Evolutionary conservation across 2,888 invertebrate species (phyloP).

Genomic region (Nomada fucata): DNA sequence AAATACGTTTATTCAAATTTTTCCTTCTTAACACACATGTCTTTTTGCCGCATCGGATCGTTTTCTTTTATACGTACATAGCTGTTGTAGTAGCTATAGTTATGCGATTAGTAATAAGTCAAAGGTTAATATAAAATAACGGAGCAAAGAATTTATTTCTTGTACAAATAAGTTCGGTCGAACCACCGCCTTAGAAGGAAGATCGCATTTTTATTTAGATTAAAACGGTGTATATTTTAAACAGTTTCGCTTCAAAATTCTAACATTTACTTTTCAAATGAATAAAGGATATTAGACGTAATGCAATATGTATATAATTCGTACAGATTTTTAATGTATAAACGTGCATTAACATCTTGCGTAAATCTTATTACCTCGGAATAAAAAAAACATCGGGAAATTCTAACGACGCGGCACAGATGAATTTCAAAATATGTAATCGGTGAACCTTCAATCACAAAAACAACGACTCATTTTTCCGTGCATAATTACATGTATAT

Average conservation of each 20-base stretch:
- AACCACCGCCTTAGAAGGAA: not conserved
- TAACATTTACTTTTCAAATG: not conserved
- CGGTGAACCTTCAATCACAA: not conserved
- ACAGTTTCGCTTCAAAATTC: not conserved
- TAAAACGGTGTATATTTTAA: not conserved
- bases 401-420: not conserved
- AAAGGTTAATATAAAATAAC: not conserved
- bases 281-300: not conserved
- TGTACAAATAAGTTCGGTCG: not conserved
- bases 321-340: not conserved
- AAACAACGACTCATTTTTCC: not conserved
- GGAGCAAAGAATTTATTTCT: not conserved
- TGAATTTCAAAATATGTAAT: slow-evolving; percentile 14
- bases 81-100: not conserved
- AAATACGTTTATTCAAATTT: not conserved
- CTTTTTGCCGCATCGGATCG: not conserved
- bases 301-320: not conserved
- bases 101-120: not conserved
- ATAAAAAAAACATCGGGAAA: not conserved
- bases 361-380: not conserved
- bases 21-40: not conserved
- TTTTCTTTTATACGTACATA: not conserved
- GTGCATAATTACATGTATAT: not conserved
- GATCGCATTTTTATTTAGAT: not conserved
- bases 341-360: not conserved